Conservation (phyloP, 1,140 invertebrate species). For the Heliconius hermathena region DNA sequence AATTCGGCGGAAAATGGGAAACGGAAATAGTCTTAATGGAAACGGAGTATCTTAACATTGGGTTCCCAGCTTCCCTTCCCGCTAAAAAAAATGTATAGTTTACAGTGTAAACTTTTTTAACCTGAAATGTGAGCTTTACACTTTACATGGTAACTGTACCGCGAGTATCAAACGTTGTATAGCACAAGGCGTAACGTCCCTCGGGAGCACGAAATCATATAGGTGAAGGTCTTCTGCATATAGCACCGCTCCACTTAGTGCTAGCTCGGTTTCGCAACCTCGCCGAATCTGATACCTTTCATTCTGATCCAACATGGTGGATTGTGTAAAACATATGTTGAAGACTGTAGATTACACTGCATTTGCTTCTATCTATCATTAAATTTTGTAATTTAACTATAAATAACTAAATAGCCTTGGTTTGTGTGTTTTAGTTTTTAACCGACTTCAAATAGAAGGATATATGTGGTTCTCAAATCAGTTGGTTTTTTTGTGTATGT, state of each 20-base stretch:
- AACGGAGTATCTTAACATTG: too few species aligned
- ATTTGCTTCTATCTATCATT: slow-evolving; percentile 10
- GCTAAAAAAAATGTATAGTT: too few species aligned
- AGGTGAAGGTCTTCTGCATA: slow-evolving; percentile 77
- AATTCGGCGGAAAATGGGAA: too few species aligned
- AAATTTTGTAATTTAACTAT: slow-evolving; percentile 11
- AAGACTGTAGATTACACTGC: neutral
- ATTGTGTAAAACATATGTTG: slow-evolving; percentile 12
- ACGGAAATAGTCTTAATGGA: too few species aligned
- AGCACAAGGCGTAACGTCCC: slow-evolving; percentile 47
- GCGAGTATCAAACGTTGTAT: slow-evolving; percentile 28
- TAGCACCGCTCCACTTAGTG: slow-evolving; percentile 64
- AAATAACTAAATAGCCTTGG: slow-evolving; percentile 4
- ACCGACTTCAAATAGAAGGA: too few species aligned
- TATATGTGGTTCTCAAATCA: too few species aligned
- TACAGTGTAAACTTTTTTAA: too few species aligned
- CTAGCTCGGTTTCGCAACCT: slow-evolving; percentile 56
- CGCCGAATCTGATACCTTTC: slow-evolving; percentile 25
- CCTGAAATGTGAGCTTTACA: neutral
- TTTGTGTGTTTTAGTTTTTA: neutral
- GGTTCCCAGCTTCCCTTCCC: too few species aligned
- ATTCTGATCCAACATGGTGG: slow-evolving; percentile 18
- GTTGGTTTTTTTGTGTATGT: too few species aligned
- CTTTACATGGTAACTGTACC: neutral
- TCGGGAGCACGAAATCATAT: slow-evolving; percentile 60